Evolutionary conservation across 2,113 vertebrate genomes (phyloP), one percentile per base, ranked within the genome.

Genomic region (Cisticola juncidis): DNA sequence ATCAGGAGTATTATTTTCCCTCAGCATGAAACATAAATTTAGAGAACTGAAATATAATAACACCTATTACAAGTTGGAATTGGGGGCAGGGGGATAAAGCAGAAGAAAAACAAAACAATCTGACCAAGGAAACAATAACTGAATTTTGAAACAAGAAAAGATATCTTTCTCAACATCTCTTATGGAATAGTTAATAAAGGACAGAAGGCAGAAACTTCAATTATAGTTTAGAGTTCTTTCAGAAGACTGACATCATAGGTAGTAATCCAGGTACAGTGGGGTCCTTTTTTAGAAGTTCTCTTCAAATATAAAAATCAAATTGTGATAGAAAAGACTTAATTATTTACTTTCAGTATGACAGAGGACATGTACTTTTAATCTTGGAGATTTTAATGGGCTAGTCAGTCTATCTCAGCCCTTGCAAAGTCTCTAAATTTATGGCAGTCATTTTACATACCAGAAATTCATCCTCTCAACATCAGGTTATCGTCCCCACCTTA

Each of bases 291-390:
- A 94, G 74, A 96, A 85, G 33, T 56, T 42, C 70, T 45, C 40
- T 95, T 88, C 22, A 86, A 95, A 97, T 92, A 62, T 95, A 87
- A 97, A 94, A 71, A 84, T 88, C 54, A 93, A 71, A 78, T 86
- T 64, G 89, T 38, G 53, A 56, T 31, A 84, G n/a, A 93, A 65
- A 85, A 14, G 81, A 53, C 62, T 57, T 82, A 81, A 60, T 81
- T 83, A 68, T 61, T 85, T 94, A 76, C 38, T 88, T 97, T 92
- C 42, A 90, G 61, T 71, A 38, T 58, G 88, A 42, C 53, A 82
- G n/a, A 85, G 18, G 17, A 89, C 25, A 57, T 15, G 40, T 25
- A 78, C 47, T 76, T 87, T 82, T 70, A 60, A 66, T 44, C 42
- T 77, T 69, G 45, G 51, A 87, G 76, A 88, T 91, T 94, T 89